Evolutionary conservation across 2,888 invertebrate species (phyloP).

Genomic region (Chrysolina haemoptera): DNA sequence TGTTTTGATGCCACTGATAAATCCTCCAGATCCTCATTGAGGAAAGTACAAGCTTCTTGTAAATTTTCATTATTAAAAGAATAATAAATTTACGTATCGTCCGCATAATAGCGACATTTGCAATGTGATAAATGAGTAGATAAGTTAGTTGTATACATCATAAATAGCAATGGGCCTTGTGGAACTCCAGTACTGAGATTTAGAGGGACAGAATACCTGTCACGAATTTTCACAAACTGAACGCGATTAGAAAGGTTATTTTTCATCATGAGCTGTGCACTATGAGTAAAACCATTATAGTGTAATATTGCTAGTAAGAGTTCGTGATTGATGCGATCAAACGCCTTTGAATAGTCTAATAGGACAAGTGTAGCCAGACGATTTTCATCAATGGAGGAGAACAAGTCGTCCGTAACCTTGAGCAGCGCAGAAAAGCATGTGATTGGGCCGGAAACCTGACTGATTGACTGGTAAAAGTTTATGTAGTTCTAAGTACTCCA

Average conservation of each 20-base stretch:
- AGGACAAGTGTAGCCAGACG: neutral
- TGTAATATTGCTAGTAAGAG: neutral
- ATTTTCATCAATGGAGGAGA: neutral
- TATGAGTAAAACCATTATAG: neutral
- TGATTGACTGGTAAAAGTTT: too few relatives aligned
- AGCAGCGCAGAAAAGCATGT: constrained; percentile 2
- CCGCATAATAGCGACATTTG: too few relatives aligned
- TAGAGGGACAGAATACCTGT: neutral
- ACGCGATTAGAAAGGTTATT: neutral
- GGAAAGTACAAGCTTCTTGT: neutral
- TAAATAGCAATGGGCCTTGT: neutral
- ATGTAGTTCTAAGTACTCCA: neutral
- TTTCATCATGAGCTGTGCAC: too few relatives aligned
- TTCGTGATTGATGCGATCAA: neutral
- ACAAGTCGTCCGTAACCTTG: neutral
- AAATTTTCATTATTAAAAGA: neutral
- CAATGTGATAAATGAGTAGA: too few relatives aligned
- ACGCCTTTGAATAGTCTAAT: neutral
- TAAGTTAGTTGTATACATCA: neutral
- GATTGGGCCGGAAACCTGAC: neutral
- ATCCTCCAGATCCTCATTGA: neutral
- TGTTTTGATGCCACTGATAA: neutral
- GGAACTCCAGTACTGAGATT: neutral
- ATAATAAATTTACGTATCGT: neutral
- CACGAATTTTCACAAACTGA: constrained; percentile 3